Evolutionary conservation across 2,797 vertebrate genomes (phyloP), one percentile per base, ranked within the genome.

Genomic region (Pelodytes ibericus): DNA sequence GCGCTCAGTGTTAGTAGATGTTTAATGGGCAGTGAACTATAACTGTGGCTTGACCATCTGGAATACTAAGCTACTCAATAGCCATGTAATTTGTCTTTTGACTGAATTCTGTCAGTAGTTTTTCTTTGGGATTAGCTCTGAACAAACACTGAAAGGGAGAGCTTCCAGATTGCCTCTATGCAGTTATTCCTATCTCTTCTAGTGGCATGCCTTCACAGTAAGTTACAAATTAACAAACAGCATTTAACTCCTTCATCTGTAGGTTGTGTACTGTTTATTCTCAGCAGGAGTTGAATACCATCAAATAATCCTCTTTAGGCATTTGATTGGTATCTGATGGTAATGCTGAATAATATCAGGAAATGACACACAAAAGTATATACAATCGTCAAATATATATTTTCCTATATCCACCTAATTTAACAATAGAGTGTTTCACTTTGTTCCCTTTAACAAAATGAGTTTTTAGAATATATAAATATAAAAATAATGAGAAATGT

Each of bases 1-100:
- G 85, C 87, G 86, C 74, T 81, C 66, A 80, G 74, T 70, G 67
- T 53, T n/a, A 79, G 69, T 82, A 83, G 71, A 82, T 49, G 82
- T 86, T 80, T 78, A 84, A 83, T 79, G 82, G 78, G 60, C 78
- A 71, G 26, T 83, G 81, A 87, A 83, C 79, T 84, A 80, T 82
- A 83, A 82, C 80, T 85, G 77, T 82, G 81, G 47, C 79, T 79
- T 83, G 82, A 76, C 82, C 82, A 86, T 83, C 85, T 87, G 85
- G 86, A 85, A 88, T 87, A 87, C 86, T 80, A 85, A 85, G 79
- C 82, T 84, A 62, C 79, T 84, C 81, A 88, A 86, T 78, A 86
- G 75, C 74, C 71, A 81, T 86, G 82, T 86, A 86, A 87, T 87
- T 87, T 87, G 79, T 82, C 85, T 84, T 89, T 89, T 86, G 83